phyloP scores from a whole-genome alignment of 2,797 vertebrate species.

The Megaceryle alcyon region DNA sequence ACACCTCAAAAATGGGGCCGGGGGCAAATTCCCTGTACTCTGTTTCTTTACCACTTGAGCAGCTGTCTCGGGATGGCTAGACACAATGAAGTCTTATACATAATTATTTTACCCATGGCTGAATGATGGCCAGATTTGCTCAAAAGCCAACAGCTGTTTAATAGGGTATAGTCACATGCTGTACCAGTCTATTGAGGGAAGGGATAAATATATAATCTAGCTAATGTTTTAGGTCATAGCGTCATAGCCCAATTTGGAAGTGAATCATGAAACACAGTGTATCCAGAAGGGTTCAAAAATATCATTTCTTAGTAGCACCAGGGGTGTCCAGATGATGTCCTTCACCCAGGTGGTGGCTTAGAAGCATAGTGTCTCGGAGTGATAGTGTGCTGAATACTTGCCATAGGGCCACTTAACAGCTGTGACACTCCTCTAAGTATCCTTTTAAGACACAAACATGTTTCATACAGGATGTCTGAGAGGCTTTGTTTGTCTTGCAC shows the following conservation, averaged over 20 bases:
- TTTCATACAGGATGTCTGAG: neutral
- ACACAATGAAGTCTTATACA: neutral
- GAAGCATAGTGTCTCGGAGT: neutral
- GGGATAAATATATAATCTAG: neutral
- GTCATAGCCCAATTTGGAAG: neutral
- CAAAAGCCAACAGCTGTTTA: slow-evolving; percentile 47
- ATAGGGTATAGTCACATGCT: neutral
- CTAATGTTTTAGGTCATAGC: neutral
- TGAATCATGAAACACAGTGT: neutral
- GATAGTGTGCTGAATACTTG: neutral
- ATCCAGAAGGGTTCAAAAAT: neutral
- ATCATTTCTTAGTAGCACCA: neutral
- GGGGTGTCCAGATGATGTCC: neutral
- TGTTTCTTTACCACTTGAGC: neutral
- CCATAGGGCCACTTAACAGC: neutral
- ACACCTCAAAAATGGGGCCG: neutral
- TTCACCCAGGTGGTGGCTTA: neutral
- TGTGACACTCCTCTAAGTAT: neutral
- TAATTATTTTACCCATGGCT: slow-evolving; percentile 37
- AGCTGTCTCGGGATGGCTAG: neutral
- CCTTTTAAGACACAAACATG: neutral
- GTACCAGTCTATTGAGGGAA: neutral
- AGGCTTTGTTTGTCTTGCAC: neutral
- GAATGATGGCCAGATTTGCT: slow-evolving; percentile 15
- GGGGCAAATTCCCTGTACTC: slow-evolving; percentile 1